Evolutionary conservation across 1,140 invertebrate species (phyloP).

Genomic region (Drosophila hydei): DNA sequence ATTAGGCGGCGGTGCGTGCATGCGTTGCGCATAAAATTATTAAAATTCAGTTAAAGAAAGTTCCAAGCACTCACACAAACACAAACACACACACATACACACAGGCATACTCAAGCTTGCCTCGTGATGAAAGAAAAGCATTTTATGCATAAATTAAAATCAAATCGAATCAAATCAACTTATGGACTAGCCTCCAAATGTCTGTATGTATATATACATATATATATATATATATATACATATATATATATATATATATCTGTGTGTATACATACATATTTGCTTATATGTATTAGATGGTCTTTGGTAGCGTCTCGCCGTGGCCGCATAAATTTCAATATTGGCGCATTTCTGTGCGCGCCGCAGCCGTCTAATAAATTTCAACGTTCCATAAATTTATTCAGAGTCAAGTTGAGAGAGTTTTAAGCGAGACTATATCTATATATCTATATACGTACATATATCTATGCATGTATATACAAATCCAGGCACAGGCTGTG

Average conservation of each 20-base stretch:
- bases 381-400: constrained; percentile 77
- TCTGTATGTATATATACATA: constrained; percentile 1
- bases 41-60: constrained; percentile 83
- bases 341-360: constrained; percentile 76
- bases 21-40: constrained; percentile 78
- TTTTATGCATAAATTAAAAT: constrained; percentile 82
- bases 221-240: neutral
- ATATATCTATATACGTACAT: constrained; percentile 1
- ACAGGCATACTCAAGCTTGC: constrained; percentile 30
- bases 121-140: constrained; percentile 79
- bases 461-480: neutral
- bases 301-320: constrained; percentile 11
- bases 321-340: constrained; percentile 77
- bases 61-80: constrained; percentile 38
- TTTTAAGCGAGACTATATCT: constrained; percentile 19
- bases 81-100: constrained; percentile 10
- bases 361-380: constrained; percentile 64
- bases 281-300: neutral
- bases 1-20: constrained; percentile 57
- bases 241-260: neutral
- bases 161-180: constrained; percentile 79
- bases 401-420: constrained; percentile 68
- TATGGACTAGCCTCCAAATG: constrained; percentile 36
- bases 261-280: neutral
- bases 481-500: constrained; percentile 11